phyloP scores from a whole-genome alignment of 2,888 invertebrate species.

The Tetropium fuscum region DNA sequence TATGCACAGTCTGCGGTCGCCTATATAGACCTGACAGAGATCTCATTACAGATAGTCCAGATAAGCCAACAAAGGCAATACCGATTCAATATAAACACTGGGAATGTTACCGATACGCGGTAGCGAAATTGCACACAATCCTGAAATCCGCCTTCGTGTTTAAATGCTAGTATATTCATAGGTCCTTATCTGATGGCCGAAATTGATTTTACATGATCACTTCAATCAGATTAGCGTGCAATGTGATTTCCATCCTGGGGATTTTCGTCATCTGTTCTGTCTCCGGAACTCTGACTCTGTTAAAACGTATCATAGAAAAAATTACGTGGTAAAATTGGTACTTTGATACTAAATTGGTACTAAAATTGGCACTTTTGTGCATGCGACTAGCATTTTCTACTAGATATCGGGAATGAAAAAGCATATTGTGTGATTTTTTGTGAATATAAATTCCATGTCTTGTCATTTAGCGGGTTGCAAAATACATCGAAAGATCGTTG shows the following conservation, averaged over 20 bases:
- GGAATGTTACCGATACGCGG: slow-evolving; percentile 59
- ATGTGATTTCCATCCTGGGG: slow-evolving; percentile 1
- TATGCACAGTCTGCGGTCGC: slow-evolving; percentile 39
- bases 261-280: too few relatives aligned
- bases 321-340: background rate
- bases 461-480: too few relatives aligned
- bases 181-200: slow-evolving; percentile 61
- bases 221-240: slow-evolving; percentile 52
- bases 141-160: slow-evolving; percentile 65
- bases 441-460: too few relatives aligned
- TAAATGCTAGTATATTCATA: slow-evolving; percentile 58
- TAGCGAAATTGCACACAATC: slow-evolving; percentile 62
- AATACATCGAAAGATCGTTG: too few relatives aligned
- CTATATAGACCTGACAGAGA: slow-evolving; percentile 59
- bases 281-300: too few relatives aligned
- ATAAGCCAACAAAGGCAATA: slow-evolving; percentile 67
- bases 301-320: too few relatives aligned
- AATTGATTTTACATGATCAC: slow-evolving; percentile 65
- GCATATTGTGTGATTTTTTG: too few relatives aligned
- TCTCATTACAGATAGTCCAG: slow-evolving; percentile 67
- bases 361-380: too few relatives aligned
- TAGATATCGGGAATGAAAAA: too few relatives aligned
- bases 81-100: slow-evolving; percentile 66
- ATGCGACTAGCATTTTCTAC: too few relatives aligned
- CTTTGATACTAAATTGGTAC: background rate